Percentiles rank a stretch among this genome's conserved stretches.
These are phyloP conservation scores for Temnothorax unifasciatus DNA, from an alignment of 2,888 invertebrate genomes.

Conservation along the genomic window DNA sequence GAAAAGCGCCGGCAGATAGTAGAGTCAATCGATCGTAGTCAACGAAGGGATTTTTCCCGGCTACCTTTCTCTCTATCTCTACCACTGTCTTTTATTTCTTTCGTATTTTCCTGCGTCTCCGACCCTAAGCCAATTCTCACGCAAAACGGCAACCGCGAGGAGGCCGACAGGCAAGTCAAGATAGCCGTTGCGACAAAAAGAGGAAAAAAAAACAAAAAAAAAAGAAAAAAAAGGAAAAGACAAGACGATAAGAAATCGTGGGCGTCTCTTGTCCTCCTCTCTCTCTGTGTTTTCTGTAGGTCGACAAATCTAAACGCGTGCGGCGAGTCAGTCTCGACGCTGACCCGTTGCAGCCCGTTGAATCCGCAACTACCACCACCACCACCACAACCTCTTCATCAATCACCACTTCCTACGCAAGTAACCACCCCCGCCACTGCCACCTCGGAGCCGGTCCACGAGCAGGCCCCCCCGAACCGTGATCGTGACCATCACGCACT, in stretches of 20 bases:
- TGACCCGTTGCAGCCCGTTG: constrained; percentile 87
- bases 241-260: constrained; percentile 76
- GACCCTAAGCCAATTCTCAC: constrained; percentile 48
- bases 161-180: constrained; percentile 40
- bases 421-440: constrained; percentile 85
- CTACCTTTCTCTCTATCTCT: constrained; percentile 29
- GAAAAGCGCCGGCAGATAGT: background rate
- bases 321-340: constrained; percentile 86
- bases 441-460: constrained; percentile 86
- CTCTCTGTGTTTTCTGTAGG: constrained; percentile 85
- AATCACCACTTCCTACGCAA: constrained; percentile 86
- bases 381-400: constrained; percentile 84
- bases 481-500: constrained; percentile 86
- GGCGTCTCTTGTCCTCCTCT: constrained; percentile 85
- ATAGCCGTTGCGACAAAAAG: constrained; percentile 31
- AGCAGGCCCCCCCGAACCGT: constrained; percentile 85
- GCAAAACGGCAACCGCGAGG: constrained; percentile 51
- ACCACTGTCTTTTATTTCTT: constrained; percentile 11
- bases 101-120: constrained; percentile 40
- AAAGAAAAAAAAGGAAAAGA: background rate
- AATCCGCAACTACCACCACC: constrained; percentile 86
- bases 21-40: constrained; percentile 35
- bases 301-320: constrained; percentile 86
- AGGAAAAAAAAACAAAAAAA: background rate
- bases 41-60: constrained; percentile 28